Evolutionary conservation across 2,888 invertebrate genomes (phyloP).

Genomic region (Hyposoter dolosus): DNA sequence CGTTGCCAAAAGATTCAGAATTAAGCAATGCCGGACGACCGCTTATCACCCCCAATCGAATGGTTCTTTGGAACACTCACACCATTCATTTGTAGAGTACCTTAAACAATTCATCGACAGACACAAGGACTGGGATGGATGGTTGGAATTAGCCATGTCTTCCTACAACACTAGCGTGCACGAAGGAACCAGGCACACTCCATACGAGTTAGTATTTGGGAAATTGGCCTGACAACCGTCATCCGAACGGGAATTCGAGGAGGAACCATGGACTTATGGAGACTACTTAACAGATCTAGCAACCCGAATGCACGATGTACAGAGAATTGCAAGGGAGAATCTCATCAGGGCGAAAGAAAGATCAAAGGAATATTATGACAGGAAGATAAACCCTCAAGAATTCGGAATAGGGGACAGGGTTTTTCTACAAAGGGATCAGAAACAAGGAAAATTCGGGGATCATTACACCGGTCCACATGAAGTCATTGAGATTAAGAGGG

Average conservation of each 20-base stretch:
- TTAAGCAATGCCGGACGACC: conserved; percentile 55
- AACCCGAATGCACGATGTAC: neutral
- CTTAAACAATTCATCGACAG: conserved; percentile 54
- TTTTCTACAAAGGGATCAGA: conserved; percentile 30
- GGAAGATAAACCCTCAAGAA: conserved; percentile 1
- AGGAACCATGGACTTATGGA: conserved; percentile 33
- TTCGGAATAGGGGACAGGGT: conserved; percentile 48
- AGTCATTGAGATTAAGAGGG: conserved; percentile 30
- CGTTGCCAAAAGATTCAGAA: conserved; percentile 56
- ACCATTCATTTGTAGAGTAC: conserved; percentile 59
- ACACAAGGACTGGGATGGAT: conserved; percentile 55
- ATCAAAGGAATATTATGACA: conserved; percentile 60
- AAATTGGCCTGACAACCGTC: conserved; percentile 50
- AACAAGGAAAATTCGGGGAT: conserved; percentile 57
- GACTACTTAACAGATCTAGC: conserved; percentile 39
- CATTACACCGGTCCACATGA: conserved; percentile 64
- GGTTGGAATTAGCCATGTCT: conserved; percentile 17
- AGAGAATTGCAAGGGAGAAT: conserved; percentile 50
- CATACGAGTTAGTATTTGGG: neutral
- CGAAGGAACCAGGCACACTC: neutral
- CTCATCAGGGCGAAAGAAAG: conserved; percentile 45
- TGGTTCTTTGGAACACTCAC: conserved; percentile 62
- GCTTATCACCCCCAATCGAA: conserved; percentile 63
- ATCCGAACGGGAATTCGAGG: neutral
- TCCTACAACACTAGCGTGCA: neutral